Base-by-base conservation (phyloP, 2,113 vertebrate genomes). In the Ranitomeya imitator region DNA sequence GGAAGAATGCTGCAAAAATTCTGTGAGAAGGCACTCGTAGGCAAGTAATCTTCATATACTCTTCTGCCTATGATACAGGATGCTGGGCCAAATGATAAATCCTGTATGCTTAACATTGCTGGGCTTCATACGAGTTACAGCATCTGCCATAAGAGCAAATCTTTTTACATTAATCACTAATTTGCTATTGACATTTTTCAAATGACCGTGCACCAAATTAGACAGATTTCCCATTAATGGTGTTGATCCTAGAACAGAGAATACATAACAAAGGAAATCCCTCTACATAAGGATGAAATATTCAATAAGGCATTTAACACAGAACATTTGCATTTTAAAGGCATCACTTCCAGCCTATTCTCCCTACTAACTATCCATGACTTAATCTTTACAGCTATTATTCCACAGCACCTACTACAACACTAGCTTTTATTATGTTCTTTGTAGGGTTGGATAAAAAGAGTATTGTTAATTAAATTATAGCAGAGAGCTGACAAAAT, bases 381-480 rank as follows among this genome's bases (percentile, higher is more conserved):
- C 63, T 23, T 81, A 54, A 18, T 52, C 51, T 84, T 83, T 67
- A 69, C 51, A 15, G 61, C 79, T 61, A 61, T 81, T 61, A 37
- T 37, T 61, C 51, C 5, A 8, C 57, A 81, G 59, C 59, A 61
- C 26, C 26, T 61, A 81, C 23, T 81, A 61, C 71, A 54, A 84
- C 45, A 69, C 63, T 55, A 69, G 82, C 82, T 18, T 37, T 85
- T 85, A 73, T 85, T 85, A 76, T 76, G 69, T 74, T 85, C 67
- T 74, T 73, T 74, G 31, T 85, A 59, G 73, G 69, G 23, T 60
- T 85, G 71, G 69, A 76, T 85, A 85, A 85, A 85, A 85, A 59
- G 83, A 76, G 67, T 74, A 59, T 85, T 85, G 67, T 73, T 85
- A 85, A 85, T 85, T 85, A 73, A 85, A 85, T 74, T 85, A 85